Evolutionary conservation across 2,797 vertebrate genomes (phyloP), one percentile per base, ranked within the genome.

Genomic region (Tragelaphus eurycerus): DNA sequence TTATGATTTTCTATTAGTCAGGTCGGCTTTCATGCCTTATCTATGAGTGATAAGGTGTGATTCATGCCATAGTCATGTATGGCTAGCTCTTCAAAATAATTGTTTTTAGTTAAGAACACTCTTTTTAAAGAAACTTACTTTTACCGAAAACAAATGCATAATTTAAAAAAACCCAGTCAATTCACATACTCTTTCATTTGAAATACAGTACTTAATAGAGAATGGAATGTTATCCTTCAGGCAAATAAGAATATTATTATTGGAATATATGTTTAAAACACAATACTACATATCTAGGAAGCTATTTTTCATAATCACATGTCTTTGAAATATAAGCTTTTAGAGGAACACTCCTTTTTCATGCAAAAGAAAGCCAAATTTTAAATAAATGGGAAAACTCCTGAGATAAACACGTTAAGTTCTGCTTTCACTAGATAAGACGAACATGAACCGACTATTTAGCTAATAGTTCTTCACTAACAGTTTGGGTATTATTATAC

Each of bases 381-480:
- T 96, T 87, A 64, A 96, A 96, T 83, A 93, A 95, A 90, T 74
- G n/a, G 29, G 48, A 43, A 57, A 79, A 92, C n/a, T 84, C 95
- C 85, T 43, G 11, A 89, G 38, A 95, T 95, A 98, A 97, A 79
- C 55, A 96, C 0, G 8, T 60, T 93, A 6, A 19, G n/a, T 27
- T 98, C 97, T 98, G 48, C 85, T 96, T 98, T 97, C 64, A 82
- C 34, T 59, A 97, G 97, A 81, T 96, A 98, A 95, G 62, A 89
- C 0, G 48, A 96, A 89, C 71, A 86, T 23, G 78, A 94, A 87
- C 95, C 71, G 82, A 90, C 85, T 95, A 64, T 96, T 97, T 94
- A 98, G 83, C 93, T 96, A 98, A 92, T 54, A 97, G 82, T 90
- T 97, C 93, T 16, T 87, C 97, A 81, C 86, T 98, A 97, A 97